Evolutionary conservation across 2,888 invertebrate species (phyloP), one percentile per base, ranked within the genome.

Genomic region (Aspidapion aeneum): DNA sequence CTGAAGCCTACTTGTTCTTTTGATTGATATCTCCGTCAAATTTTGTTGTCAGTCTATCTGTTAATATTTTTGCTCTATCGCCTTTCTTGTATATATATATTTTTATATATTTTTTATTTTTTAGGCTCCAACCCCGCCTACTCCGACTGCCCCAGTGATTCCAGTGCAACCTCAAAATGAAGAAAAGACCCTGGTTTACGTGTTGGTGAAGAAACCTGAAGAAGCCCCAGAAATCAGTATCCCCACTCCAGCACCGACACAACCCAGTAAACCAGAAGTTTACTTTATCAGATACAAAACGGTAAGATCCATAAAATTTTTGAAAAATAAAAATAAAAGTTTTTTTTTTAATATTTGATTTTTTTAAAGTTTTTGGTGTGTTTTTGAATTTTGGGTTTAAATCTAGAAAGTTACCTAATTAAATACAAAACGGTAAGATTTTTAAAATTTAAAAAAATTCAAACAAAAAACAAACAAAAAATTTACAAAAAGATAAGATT

Each of bases 251-350:
- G 88, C 88, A 55, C 91, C 93, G 54, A 93, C 93, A 49, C 92
- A 92, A 75, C 93, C 93, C 56, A 89, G 90, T 83, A 93, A 93
- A 79, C 93, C 93, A 3, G 93, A 93, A 82, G 93, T 93, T 60
- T 93, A 92, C 84, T 93, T 93, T 84, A 93, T 93, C 83, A 88
- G 92, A 82, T 94, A 93, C 82, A 91, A 91, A 82, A 90, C 90
- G 87, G 90, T 90, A 80, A 76, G 78, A 18, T 3, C 18, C 18
- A n/a, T 21, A 16, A 1, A 17, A 54, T n/a, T 16, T n/a, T 9
- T 20, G 20, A 9, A 19, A 56, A n/a, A n/a, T n/a, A n/a, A n/a
- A n/a, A n/a, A n/a, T n/a, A n/a, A n/a, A n/a, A n/a, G n/a, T n/a
- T n/a, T n/a, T 18, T 49, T 49, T 16, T 49, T 49, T 49, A 49